phyloP scores from a whole-genome alignment of 1,140 invertebrate genomes.

The Sycophaga agraensis region DNA sequence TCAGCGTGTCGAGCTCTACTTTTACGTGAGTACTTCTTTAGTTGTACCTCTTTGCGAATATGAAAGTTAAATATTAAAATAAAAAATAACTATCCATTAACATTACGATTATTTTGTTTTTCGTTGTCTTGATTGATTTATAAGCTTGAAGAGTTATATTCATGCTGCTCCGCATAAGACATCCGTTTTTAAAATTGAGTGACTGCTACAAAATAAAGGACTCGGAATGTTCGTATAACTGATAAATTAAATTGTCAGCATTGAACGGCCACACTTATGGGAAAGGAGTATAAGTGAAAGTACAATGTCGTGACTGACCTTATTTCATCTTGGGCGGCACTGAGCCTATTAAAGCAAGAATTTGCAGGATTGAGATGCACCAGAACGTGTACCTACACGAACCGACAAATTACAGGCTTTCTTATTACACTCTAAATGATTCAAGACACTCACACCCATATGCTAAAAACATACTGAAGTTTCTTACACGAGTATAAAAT shows the following conservation, averaged over 20 bases:
- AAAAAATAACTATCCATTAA: too few species aligned
- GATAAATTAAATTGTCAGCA: not conserved
- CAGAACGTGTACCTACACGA: not conserved
- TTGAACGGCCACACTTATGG: conserved; percentile 4
- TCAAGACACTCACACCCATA: too few species aligned
- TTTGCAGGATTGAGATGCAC: conserved; percentile 10
- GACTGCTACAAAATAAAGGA: too few species aligned
- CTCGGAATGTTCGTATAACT: not conserved
- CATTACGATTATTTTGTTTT: too few species aligned
- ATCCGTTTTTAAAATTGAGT: too few species aligned
- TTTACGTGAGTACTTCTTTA: conserved; percentile 67
- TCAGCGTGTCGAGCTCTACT: conserved; percentile 67
- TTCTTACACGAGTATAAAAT: not conserved
- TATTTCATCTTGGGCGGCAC: not conserved
- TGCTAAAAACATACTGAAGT: too few species aligned
- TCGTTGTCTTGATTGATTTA: too few species aligned
- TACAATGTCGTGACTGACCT: not conserved
- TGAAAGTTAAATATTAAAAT: too few species aligned
- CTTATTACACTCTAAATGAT: conserved; percentile 2
- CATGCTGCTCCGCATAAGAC: too few species aligned
- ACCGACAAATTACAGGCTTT: not conserved
- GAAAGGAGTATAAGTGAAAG: conserved; percentile 1
- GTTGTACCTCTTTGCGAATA: too few species aligned
- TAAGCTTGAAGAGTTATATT: too few species aligned
- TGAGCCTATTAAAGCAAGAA: not conserved